Conservation (phyloP, 2,888 invertebrate genomes). For the Colostygia pectinataria region DNA sequence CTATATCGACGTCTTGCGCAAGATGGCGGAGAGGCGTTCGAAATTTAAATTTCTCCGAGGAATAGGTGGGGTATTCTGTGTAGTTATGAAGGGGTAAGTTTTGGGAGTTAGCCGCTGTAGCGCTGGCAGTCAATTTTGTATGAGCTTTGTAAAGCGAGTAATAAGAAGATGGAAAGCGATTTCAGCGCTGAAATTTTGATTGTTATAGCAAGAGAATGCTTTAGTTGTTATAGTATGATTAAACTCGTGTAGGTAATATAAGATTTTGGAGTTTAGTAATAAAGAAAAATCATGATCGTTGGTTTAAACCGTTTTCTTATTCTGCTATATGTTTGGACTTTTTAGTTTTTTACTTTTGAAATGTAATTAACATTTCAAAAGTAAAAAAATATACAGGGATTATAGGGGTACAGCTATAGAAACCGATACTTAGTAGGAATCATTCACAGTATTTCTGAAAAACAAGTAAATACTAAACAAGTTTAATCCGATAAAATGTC, state of each 20-base stretch:
- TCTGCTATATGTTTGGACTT: no score
- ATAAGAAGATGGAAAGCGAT: conserved; percentile 34
- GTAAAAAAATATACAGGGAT: no score
- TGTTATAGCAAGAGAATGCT: conserved; percentile 21
- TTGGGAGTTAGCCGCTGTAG: conserved; percentile 47
- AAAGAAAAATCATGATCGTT: no score
- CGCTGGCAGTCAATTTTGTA: conserved; percentile 52
- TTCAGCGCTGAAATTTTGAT: conserved; percentile 27
- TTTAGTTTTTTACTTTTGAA: no score
- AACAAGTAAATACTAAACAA: no score
- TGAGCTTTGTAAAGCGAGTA: conserved; percentile 47
- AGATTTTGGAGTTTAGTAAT: conserved; percentile 29
- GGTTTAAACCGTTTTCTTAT: no score
- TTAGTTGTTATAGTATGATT: conserved; percentile 27
- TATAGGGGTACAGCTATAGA: no score
- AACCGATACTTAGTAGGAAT: no score
- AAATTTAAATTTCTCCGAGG: conserved; percentile 80
- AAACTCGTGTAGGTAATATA: conserved; percentile 21
- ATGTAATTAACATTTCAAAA: no score
- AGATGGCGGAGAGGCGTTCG: conserved; percentile 80
- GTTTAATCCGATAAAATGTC: background rate
- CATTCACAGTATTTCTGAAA: no score
- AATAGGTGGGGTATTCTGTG: conserved; percentile 70
- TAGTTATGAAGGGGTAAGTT: conserved; percentile 39
- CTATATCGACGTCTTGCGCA: conserved; percentile 81